Evolutionary conservation across 2,888 invertebrate genomes (phyloP).

Genomic region (Elysia crispata): DNA sequence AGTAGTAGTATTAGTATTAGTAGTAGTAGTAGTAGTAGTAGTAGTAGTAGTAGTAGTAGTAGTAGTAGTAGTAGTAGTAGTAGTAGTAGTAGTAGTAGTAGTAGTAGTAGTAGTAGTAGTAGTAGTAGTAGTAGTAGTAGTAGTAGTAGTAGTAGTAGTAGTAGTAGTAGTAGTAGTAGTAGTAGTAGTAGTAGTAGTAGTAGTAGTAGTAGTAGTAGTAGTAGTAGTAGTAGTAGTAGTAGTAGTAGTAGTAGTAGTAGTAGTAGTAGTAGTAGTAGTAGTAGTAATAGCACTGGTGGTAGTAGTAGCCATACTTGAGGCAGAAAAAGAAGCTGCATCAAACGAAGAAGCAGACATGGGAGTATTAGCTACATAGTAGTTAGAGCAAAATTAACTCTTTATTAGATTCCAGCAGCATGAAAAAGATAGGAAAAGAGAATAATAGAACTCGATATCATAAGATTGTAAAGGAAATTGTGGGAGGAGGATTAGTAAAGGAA

Average conservation of each 20-base stretch:
- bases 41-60: constrained; percentile 47
- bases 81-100: constrained; percentile 44
- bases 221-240: constrained; percentile 28
- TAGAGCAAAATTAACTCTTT: not conserved
- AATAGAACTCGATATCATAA: too few species aligned
- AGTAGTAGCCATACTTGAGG: constrained; percentile 12
- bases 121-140: constrained; percentile 45
- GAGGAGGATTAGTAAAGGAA: too few species aligned
- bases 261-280: constrained; percentile 23
- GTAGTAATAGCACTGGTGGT: constrained; percentile 19
- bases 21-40: too few species aligned
- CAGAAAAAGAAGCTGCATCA: not conserved
- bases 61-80: constrained; percentile 46
- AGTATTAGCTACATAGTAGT: constrained; percentile 18
- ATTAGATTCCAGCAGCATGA: too few species aligned
- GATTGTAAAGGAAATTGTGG: too few species aligned
- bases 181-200: constrained; percentile 27
- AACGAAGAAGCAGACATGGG: not conserved
- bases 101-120: constrained; percentile 46
- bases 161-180: constrained; percentile 9
- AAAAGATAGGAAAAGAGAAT: too few species aligned
- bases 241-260: constrained; percentile 28
- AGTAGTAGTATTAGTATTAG: too few species aligned
- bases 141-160: constrained; percentile 34
- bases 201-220: constrained; percentile 28